Evolutionary conservation across 1,140 invertebrate genomes (phyloP).

Genomic region (Lucilia sericata): DNA sequence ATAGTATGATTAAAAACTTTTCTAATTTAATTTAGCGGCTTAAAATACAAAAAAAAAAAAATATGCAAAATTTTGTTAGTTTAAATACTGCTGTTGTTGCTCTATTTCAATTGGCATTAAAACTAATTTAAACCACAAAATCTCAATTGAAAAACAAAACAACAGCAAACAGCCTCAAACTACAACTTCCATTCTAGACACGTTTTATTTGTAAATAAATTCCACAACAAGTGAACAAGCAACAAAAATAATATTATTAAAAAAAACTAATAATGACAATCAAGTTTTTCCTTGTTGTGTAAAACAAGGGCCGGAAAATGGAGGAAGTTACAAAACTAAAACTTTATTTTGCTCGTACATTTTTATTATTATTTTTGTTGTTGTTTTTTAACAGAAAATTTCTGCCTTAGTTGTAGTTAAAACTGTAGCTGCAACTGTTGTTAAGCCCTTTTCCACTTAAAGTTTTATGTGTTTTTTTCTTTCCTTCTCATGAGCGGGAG

Average conservation of each 20-base stretch:
- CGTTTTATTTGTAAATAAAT: constrained; percentile 26
- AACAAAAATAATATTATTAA: neutral
- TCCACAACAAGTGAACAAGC: neutral
- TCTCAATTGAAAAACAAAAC: neutral
- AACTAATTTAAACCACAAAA: neutral
- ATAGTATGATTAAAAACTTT: neutral
- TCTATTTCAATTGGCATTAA: neutral
- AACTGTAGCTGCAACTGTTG: neutral
- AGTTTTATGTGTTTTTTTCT: neutral
- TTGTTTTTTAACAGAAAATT: neutral
- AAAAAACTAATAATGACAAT: neutral
- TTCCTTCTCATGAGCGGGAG: neutral
- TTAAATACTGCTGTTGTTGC: neutral
- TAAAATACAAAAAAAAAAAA: neutral
- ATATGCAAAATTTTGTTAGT: neutral
- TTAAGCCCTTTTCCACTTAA: neutral
- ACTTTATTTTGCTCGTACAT: neutral
- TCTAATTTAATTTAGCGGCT: neutral
- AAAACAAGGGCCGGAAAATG: constrained; percentile 11
- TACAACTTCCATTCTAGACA: constrained; percentile 3
- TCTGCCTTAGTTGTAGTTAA: neutral
- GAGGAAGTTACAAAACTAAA: constrained; percentile 11
- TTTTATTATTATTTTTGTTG: too few species aligned
- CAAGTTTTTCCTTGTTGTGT: neutral
- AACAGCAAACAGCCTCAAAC: neutral